Evolutionary conservation across 1,140 invertebrate species (phyloP), one percentile per base, ranked within the genome.

Genomic region (Trinorchestia longiramus): DNA sequence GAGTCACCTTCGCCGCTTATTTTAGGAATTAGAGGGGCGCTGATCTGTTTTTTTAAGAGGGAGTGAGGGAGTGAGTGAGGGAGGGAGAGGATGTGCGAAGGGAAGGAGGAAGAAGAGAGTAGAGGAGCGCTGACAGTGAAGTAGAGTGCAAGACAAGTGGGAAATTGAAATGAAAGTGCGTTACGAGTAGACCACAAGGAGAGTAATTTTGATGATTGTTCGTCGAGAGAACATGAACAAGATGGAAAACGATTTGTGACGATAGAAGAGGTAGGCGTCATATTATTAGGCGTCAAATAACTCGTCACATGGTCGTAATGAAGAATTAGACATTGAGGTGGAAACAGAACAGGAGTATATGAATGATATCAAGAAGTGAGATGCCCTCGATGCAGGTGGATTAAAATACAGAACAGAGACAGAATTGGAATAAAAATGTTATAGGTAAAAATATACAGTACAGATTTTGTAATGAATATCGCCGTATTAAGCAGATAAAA

Each of bases 1-100:
- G 98, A 97, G 97, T 98, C 98, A 62, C 97, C 98, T 53, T 97
- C 97, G 95, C 97, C 97, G 96, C 97, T 97, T 96, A 98, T 44
- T 91, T 95, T 96, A 91, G 97, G 97, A 57, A 97, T 95, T 96
- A 97, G 88, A 23, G 96, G 96, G 53, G 97, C 97, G 57, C 95
- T 43, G 44, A 90, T 95, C 97, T 97, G 96, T 47, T 95, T 28
- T 77, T 77, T 77, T 15, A 77, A 77, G 62, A 77, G 8, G 43
- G 44, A 19, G 43, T 4, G 95, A 87, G 44, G 43, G 4, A 43
- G 95, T 43, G 6, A 19, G 19, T 19, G 6, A 8, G 47, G 6
- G 47, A 19, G 43, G 36, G 11, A 28, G 62, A 77, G 1, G 62
- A 28, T 77, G 62, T 11, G 28, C 15, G 62, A 77, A 77, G 19